A percentile compares a stretch with the other conserved stretches of the same genome.
These are phyloP conservation scores for Ceyx melanurus DNA, from an alignment of 2,113 vertebrate genomes.

Conservation along the genomic window DNA sequence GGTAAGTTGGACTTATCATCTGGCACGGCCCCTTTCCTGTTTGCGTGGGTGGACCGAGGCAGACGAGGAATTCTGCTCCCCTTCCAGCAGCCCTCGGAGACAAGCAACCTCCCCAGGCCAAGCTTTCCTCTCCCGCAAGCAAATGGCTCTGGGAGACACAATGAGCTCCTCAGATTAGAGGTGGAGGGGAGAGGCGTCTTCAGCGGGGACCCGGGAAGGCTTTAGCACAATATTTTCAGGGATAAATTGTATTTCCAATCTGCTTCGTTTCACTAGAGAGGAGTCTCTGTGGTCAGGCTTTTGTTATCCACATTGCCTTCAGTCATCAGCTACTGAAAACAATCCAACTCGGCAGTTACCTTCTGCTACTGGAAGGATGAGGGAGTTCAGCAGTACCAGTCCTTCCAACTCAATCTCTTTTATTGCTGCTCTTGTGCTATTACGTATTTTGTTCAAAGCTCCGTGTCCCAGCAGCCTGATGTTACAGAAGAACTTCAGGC, in stretches of 20 bases:
- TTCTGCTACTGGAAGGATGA: background rate
- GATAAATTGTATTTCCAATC: background rate
- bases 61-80: conserved; percentile 44
- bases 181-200: background rate
- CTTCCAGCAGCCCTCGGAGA: conserved; percentile 29
- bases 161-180: conserved; percentile 16
- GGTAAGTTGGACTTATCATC: conserved; percentile 29
- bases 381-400: fast-evolving
- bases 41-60: background rate
- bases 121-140: background rate
- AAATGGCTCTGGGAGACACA: background rate
- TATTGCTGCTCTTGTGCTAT: background rate
- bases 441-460: background rate
- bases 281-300: background rate
- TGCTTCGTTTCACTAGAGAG: background rate
- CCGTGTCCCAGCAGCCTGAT: background rate
- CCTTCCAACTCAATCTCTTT: background rate
- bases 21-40: conserved; percentile 32
- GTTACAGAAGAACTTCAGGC: background rate
- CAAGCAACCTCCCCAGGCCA: conserved; percentile 43
- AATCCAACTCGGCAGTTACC: background rate
- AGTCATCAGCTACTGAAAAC: background rate
- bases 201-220: background rate
- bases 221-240: background rate
- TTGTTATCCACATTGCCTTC: background rate